Percentiles rank a stretch among this genome's conserved stretches.
These are phyloP conservation scores for Sycophila texana DNA, from an alignment of 2,888 invertebrate species.

Conservation along the genomic window DNA sequence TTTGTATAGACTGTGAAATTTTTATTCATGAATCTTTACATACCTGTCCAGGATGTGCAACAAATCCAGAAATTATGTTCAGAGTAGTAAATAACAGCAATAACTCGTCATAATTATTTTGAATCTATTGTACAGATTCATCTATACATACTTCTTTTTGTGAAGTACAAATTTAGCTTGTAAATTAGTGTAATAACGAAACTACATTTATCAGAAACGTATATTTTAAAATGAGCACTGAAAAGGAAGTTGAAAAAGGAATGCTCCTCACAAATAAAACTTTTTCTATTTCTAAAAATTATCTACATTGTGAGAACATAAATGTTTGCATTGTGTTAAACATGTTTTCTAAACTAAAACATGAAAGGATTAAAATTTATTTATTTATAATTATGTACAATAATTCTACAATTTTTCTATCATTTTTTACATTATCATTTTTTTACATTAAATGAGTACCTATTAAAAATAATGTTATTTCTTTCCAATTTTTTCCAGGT, in stretches of 20 bases:
- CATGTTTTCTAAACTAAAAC: too few relatives aligned
- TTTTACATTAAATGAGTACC: too few relatives aligned
- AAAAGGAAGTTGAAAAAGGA: too few relatives aligned
- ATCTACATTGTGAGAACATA: too few relatives aligned
- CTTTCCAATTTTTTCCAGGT: too few relatives aligned
- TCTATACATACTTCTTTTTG: conserved; percentile 31
- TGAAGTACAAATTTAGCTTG: conserved; percentile 43
- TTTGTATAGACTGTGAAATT: conserved; percentile 97
- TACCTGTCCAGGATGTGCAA: conserved; percentile 97
- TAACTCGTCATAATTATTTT: conserved; percentile 37
- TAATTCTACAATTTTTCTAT: too few relatives aligned
- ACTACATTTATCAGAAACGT: conserved; percentile 31
- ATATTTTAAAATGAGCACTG: too few relatives aligned
- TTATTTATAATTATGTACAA: too few relatives aligned
- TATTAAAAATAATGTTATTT: too few relatives aligned
- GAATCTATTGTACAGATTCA: conserved; percentile 26
- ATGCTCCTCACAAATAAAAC: not conserved
- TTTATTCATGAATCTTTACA: conserved; percentile 95
- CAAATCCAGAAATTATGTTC: conserved; percentile 78
- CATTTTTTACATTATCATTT: too few relatives aligned
- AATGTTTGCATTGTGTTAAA: too few relatives aligned
- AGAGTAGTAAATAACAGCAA: conserved; percentile 52
- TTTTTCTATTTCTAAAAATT: conserved; percentile 10
- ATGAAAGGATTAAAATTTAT: too few relatives aligned
- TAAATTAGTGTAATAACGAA: conserved; percentile 15